Base-by-base conservation (phyloP, 2,797 vertebrate species). In the Esox masquinongy region DNA sequence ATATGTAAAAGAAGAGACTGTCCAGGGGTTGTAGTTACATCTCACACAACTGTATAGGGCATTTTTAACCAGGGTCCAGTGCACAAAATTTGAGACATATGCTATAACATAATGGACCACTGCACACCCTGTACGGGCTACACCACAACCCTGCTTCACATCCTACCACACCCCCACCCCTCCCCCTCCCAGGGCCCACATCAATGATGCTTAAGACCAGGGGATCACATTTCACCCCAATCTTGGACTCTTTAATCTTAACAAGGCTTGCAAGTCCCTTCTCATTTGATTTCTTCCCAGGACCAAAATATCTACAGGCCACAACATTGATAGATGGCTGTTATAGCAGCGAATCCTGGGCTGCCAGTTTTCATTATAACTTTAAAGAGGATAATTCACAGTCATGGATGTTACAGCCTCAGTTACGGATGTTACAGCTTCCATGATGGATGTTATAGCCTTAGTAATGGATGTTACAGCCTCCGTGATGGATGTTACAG, bases 171-270 rank as follows among this genome's bases (percentile, higher is more conserved):
- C 15, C 56, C 53, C 36, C 24, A 74, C 74, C 17, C 50, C 73
- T 77, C 74, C 17, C 50, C 73, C 76, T 68, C 34, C 9, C 31
- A 61, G 59, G 26, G 22, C 66, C n/a, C 49, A 34, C 53, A 50
- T 51, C 69, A 74, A 79, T 81, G 74, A 77, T 77, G 73, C 73
- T 71, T 14, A 6, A 79, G 50, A 69, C 77, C 68, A 61, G 66
- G 39, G 84, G 79, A 73, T 87, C 71, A 72, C n/a, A 74, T 85
- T 86, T 82, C 78, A 84, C 67, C 68, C 53, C 80, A 59, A 81
- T 31, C 36, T 8, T 50, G 22, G 59, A 69, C 61, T 81, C 77
- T 86, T 83, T 81, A 82, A 83, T 82, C 70, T 77, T 22, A 74
- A 16, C 6, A 71, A 50, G 50, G 31, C 34, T 34, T 19, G 17